phyloP scores from a whole-genome alignment of 2,113 vertebrate species.

The Trematomus loennbergii region DNA sequence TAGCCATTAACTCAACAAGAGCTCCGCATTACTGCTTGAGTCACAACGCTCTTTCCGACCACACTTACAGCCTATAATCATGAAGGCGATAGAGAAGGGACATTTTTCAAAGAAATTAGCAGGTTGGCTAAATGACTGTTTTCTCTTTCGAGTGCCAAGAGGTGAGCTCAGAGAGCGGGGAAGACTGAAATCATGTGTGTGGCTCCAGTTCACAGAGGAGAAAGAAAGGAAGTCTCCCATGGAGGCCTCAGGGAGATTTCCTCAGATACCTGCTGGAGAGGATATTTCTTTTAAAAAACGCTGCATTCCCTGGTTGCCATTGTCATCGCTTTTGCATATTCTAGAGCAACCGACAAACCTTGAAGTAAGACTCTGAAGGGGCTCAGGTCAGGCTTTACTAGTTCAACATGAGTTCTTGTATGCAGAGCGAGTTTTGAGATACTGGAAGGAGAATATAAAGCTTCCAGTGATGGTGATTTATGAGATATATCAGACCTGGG shows the following conservation, averaged over 20 bases:
- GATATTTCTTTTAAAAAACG: not conserved
- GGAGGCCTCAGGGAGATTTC: not conserved
- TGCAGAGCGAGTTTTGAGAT: not conserved
- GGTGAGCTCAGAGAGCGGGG: not conserved
- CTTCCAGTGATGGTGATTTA: not conserved
- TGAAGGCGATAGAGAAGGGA: slow-evolving; percentile 43
- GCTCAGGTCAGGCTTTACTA: not conserved
- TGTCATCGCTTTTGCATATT: not conserved
- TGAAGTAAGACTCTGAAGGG: slow-evolving; percentile 1
- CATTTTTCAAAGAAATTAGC: slow-evolving; percentile 56
- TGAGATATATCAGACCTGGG: not conserved
- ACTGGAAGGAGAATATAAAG: not conserved
- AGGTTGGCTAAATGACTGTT: slow-evolving; percentile 66
- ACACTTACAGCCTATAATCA: too few species aligned
- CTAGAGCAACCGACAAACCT: not conserved
- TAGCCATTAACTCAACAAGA: slow-evolving; percentile 58
- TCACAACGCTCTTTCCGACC: slow-evolving; percentile 32
- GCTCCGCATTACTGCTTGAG: slow-evolving; percentile 43
- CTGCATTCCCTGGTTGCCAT: not conserved
- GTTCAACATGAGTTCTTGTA: not conserved
- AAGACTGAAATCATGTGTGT: slow-evolving; percentile 5
- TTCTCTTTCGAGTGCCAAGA: slow-evolving; percentile 43
- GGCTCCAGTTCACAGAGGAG: not conserved
- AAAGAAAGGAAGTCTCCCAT: not conserved
- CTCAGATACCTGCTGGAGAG: not conserved